phyloP scores from a whole-genome alignment of 2,797 vertebrate genomes.

The Anguilla pacifica region DNA sequence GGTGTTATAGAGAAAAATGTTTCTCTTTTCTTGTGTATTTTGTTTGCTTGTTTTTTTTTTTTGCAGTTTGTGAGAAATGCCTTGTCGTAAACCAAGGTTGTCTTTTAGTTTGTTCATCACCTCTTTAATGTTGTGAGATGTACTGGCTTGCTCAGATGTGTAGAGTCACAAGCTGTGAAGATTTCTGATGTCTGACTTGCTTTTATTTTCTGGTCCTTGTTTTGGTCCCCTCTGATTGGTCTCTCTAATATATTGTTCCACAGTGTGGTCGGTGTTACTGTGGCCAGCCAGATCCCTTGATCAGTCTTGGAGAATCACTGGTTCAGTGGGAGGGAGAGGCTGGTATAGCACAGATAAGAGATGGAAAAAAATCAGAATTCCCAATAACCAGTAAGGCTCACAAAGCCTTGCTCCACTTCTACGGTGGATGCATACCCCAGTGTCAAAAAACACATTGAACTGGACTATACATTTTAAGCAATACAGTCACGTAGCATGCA shows the following conservation, averaged over 20 bases:
- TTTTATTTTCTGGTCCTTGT: neutral
- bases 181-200: neutral
- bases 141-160: neutral
- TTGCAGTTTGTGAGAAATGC: neutral
- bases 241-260: neutral
- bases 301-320: neutral
- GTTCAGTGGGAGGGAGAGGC: neutral
- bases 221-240: slow-evolving; percentile 23
- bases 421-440: neutral
- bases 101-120: slow-evolving; percentile 1
- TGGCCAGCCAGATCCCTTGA: neutral
- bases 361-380: neutral
- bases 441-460: neutral
- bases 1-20: neutral
- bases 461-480: neutral
- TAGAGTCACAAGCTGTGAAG: neutral
- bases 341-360: neutral
- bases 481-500: neutral
- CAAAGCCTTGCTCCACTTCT: neutral
- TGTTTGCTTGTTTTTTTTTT: neutral
- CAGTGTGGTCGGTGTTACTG: neutral
- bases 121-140: slow-evolving; percentile 10
- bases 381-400: neutral
- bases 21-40: neutral
- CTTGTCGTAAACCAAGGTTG: neutral